A percentile compares a stretch with the other conserved stretches of the same genome.
These are phyloP conservation scores for Phengaris alcon DNA, from an alignment of 2,888 invertebrate genomes.

Conservation along the genomic window DNA sequence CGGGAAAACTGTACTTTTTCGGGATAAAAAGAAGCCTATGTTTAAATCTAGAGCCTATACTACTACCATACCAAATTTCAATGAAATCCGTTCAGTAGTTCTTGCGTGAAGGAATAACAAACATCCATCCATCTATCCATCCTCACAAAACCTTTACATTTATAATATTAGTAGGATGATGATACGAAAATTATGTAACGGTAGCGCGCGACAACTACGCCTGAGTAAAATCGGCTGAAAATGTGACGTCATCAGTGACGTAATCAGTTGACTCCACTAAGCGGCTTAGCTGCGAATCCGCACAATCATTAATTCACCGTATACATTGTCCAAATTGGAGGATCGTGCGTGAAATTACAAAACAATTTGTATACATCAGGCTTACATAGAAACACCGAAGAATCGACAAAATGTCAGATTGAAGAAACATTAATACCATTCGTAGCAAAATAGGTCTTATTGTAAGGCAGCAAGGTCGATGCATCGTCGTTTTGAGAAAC, in stretches of 20 bases:
- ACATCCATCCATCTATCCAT: too few relatives aligned
- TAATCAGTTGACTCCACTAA: not conserved
- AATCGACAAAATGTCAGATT: not conserved
- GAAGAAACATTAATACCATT: too few relatives aligned
- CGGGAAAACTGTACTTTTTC: too few relatives aligned
- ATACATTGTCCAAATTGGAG: not conserved
- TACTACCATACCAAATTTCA: too few relatives aligned
- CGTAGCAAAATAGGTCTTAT: too few relatives aligned
- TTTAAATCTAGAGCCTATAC: too few relatives aligned
- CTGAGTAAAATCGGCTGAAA: not conserved
- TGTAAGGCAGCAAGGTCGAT: too few relatives aligned
- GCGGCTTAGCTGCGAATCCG: not conserved
- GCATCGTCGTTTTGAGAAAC: too few relatives aligned
- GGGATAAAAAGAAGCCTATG: too few relatives aligned
- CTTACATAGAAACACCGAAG: not conserved
- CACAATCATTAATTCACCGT: not conserved
- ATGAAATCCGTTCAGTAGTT: too few relatives aligned
- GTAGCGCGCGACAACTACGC: not conserved
- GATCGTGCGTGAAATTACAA: conserved; percentile 2
- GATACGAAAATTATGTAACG: not conserved
- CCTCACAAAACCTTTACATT: too few relatives aligned
- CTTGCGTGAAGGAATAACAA: too few relatives aligned
- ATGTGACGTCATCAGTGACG: not conserved
- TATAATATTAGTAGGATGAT: not conserved
- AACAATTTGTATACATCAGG: not conserved